Base-by-base conservation (phyloP, 2,888 invertebrate species). In the Idaea biselata region DNA sequence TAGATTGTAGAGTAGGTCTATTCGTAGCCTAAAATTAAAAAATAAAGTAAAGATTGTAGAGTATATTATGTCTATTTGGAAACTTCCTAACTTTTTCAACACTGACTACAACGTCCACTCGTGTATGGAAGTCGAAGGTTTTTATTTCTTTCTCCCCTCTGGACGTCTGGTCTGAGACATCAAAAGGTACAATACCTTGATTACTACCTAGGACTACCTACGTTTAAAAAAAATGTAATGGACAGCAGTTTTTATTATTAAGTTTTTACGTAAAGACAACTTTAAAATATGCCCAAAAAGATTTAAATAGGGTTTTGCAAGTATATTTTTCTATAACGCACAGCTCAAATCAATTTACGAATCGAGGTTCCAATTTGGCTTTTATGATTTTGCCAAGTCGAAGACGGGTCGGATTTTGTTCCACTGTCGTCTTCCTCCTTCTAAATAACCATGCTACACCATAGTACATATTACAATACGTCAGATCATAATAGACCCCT, bases 101-200 rank as follows among this genome's bases (percentile, higher is more conserved):
- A 71, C 59, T 74, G 58, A n/a, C 83, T 64, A 78, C 77, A 64
- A 75, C 87, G 76, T 76, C 80, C 82, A 87, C 88, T 86, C 88
- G 87, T 86, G 86, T 85, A 82, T 87, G 86, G 79, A 84, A 82
- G 80, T 85, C 83, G 83, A 82, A 83, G 78, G 81, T 83, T 88
- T 89, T 89, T 86, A 80, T 84, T 88, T 82, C 73, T 76, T 80
- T 80, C 83, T 81, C 86, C 89, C 86, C 86, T 86, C 84, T 84
- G 86, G 86, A 74, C 84, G 90, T 89, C 91, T 89, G 87, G 87
- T 87, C 76, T 75, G 76, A 80, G 83, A 84, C 88, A 86, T 88
- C 88, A 89, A 88, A 89, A 82, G 76, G 69, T 82, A 88, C 87
- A 85, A 85, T 83, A 83, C 82, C 75, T 78, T 87, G 88, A 88